phyloP scores from a whole-genome alignment of 2,888 invertebrate species.

The Eutolmus rufibarbis region DNA sequence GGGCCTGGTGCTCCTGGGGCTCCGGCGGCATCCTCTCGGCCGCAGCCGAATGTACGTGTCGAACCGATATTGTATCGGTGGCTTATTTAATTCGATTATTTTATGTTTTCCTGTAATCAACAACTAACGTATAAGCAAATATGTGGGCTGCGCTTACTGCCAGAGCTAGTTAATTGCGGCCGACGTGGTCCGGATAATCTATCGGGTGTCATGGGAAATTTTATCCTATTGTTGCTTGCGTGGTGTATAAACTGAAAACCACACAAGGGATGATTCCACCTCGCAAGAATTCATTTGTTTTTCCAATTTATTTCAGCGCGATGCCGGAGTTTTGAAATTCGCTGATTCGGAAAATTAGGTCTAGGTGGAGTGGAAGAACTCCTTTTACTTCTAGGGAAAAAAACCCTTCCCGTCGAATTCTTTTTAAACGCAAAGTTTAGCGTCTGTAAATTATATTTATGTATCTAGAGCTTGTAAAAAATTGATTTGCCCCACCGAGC shows the following conservation, averaged over 20 bases:
- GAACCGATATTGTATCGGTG: slow-evolving; percentile 36
- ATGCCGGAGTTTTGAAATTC: background rate
- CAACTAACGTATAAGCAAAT: slow-evolving; percentile 27
- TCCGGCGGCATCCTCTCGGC: slow-evolving; percentile 6
- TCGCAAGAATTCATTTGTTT: background rate
- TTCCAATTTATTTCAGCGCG: background rate
- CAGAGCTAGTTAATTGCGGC: slow-evolving; percentile 38
- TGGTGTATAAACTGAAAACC: slow-evolving; percentile 14
- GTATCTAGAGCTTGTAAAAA: background rate
- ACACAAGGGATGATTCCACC: background rate
- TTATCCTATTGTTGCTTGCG: background rate
- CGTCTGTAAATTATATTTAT: background rate
- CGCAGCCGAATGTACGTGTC: slow-evolving; percentile 34
- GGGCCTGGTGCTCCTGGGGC: background rate
- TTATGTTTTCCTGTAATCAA: slow-evolving; percentile 42
- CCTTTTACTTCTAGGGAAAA: background rate
- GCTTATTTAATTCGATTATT: slow-evolving; percentile 43
- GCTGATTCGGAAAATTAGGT: background rate
- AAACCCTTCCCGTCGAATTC: background rate
- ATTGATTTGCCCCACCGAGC: background rate
- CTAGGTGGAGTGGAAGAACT: background rate
- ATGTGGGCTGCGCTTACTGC: slow-evolving; percentile 32
- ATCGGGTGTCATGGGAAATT: slow-evolving; percentile 25
- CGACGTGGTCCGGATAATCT: slow-evolving; percentile 29
- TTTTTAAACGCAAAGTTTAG: background rate